Evolutionary conservation across 2,888 invertebrate species (phyloP), one percentile per base, ranked within the genome.

Genomic region (Xanthia togata): DNA sequence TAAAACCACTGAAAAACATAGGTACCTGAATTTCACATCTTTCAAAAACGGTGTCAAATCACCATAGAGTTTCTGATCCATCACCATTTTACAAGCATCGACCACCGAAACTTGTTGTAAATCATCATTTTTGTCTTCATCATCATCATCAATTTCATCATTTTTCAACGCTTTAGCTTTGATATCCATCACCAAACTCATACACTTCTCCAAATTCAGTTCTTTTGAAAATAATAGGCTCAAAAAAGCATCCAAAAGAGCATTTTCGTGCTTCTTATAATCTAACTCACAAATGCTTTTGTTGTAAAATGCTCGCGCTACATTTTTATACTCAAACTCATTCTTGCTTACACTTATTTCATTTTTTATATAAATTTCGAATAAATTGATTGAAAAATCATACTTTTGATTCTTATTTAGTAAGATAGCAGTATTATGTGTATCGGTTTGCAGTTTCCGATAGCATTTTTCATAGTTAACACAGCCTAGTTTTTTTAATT

Each of bases 271-370:
- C 26, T 92, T 69, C n/a, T 92, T 92, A 0, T 55, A 88, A 53
- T 96, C 95, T 12, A 95, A 73, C 64, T 95, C 94, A 68, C 96
- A 95, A 65, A 96, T 96, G 75, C 95, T 93, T 57, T 95, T 96
- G 53, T 96, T 96, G 41, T 94, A 96, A 2, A 96, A 85, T 0
- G 94, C 96, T 78, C 96, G 83, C 8, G 94, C 91, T 0, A 96
- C 87, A 72, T 96, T 96, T 20, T 93, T 94, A 6, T 89, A 74
- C 9, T 94, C 93, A 0, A 81, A 76, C 5, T 89, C 89, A 6
- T 77, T 86, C 63, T 87, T 89, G 78, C 64, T 85, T 77, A 41
- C 6, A n/a, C 69, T 76, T 14, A 96, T 84, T 67, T 96, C 96
- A 67, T 92, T 87, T 73, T 87, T 90, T 0, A 96, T 80, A 53